Evolutionary conservation across 2,888 invertebrate species (phyloP), one percentile per base, ranked within the genome.

Genomic region (Oscheius sp.): DNA sequence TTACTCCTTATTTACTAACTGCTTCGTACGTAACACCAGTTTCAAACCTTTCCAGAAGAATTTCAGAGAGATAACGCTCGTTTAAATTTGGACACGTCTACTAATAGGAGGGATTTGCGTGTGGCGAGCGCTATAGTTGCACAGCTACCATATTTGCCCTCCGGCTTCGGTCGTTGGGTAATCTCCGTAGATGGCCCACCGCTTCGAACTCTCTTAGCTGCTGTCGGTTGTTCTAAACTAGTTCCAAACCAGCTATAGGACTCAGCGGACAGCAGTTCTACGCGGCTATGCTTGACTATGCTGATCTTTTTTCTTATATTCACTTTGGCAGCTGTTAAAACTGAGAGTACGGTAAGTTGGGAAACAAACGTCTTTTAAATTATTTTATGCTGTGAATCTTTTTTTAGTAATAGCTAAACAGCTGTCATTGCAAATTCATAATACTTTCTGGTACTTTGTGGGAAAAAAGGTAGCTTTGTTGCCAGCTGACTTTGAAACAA

Each of bases 121-220:
- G 68, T 68, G 68, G 53, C 55, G 63, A n/a, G 21, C 37, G 35
- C 68, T 63, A 63, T 63, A 47, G 63, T 63, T 63, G 48, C 47
- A 47, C 48, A 47, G 63, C 63, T 68, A 68, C 68, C 55, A 55
- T 68, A 55, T 68, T 68, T 68, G 55, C 68, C 42, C 68, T 53
- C 55, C 68, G 68, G 68, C 53, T 68, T 68, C 68, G 37, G 42
- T 35, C 33, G 68, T 68, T 53, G 68, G 68, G 68, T 68, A 68
- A 68, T 68, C 68, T 68, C 68, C 68, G 68, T 68, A 68, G 68
- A 68, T 68, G 68, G 68, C 55, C 68, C 53, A 21, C 33, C 55
- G 68, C 68, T 68, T 53, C 63, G 63, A 63, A 63, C 48, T n/a
- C 50, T 63, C 48, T 32, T 63, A 63, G 63, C 63, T 63, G 63